Percentiles rank a stretch among this genome's conserved stretches.
phyloP scores from a whole-genome alignment of 2,113 vertebrate genomes.

The Dasyornis broadbenti region DNA sequence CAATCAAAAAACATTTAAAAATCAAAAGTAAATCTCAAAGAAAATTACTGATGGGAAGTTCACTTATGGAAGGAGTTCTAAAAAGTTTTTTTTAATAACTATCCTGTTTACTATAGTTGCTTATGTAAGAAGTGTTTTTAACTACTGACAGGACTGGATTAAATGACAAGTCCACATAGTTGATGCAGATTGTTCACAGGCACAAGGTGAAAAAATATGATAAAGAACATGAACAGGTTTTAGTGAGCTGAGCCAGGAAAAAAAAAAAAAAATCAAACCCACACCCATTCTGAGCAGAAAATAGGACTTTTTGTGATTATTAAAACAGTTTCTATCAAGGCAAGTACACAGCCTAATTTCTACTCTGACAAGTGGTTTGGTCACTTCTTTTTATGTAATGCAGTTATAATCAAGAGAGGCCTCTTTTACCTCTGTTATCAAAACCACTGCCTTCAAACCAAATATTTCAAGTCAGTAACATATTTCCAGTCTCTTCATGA shows the following conservation, averaged over 20 bases:
- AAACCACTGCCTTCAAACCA: not conserved
- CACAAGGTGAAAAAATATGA: not conserved
- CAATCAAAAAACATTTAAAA: not conserved
- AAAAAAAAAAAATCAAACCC: not conserved
- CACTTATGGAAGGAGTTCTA: not conserved
- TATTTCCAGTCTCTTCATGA: not conserved
- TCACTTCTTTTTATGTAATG: not conserved
- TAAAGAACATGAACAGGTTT: conserved; percentile 8
- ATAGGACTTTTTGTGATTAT: not conserved
- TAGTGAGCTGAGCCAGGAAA: not conserved
- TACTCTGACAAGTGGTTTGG: not conserved
- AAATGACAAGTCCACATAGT: not conserved
- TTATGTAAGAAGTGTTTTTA: not conserved
- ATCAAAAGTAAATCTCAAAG: not conserved
- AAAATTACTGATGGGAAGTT: not conserved
- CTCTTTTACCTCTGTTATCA: not conserved
- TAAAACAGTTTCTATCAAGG: not conserved
- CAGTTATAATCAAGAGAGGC: not conserved
- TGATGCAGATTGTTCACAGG: not conserved
- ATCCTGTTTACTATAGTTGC: not conserved
- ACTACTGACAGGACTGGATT: not conserved
- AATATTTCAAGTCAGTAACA: not conserved
- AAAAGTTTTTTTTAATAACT: not conserved
- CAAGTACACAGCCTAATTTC: not conserved
- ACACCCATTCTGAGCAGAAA: not conserved